phyloP scores from a whole-genome alignment of 2,797 vertebrate genomes.

The Prionace glauca region DNA sequence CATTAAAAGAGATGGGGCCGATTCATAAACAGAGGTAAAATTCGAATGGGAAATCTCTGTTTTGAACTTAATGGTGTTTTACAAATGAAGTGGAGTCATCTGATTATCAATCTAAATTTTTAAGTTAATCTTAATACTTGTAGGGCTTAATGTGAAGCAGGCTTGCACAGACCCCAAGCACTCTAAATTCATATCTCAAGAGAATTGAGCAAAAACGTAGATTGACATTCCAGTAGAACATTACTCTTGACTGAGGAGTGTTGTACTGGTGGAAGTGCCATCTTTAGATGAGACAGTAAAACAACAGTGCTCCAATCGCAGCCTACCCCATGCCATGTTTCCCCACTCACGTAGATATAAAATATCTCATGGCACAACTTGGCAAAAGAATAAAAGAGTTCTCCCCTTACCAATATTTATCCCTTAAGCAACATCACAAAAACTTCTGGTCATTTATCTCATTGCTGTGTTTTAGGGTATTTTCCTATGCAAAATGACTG shows the following conservation, averaged over 20 bases:
- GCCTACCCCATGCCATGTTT: neutral
- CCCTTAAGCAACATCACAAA: neutral
- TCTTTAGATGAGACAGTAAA: too few species aligned
- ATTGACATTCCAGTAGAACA: too few species aligned
- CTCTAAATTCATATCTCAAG: neutral
- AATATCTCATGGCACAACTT: neutral
- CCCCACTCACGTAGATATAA: neutral
- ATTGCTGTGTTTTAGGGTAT: neutral
- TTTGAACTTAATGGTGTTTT: neutral
- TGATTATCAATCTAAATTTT: constrained; percentile 8
- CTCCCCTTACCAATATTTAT: neutral
- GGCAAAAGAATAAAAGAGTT: neutral
- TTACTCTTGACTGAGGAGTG: too few species aligned
- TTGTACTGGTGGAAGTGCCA: too few species aligned
- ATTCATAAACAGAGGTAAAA: neutral
- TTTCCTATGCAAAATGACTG: neutral
- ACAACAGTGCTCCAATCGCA: too few species aligned
- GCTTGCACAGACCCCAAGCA: neutral
- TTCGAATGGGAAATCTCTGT: neutral
- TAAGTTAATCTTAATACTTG: neutral
- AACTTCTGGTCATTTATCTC: neutral
- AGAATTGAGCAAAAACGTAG: neutral
- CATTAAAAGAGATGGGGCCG: neutral
- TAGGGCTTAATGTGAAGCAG: neutral
- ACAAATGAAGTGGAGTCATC: neutral